Evolutionary conservation across 2,888 invertebrate genomes (phyloP), one percentile per base, ranked within the genome.

Genomic region (Plebejus anna): DNA sequence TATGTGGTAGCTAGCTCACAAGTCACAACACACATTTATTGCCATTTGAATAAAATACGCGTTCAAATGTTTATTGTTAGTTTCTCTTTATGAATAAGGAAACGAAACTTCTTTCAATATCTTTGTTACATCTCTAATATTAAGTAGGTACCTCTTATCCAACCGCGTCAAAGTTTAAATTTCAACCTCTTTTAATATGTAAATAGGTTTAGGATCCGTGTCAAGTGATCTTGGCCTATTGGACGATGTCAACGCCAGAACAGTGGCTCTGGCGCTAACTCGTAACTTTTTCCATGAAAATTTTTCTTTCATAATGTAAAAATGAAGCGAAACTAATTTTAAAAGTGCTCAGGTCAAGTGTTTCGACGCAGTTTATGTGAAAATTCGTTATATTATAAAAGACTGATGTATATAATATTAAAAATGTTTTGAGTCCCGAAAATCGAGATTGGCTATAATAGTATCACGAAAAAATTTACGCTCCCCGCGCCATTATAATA

Each of bases 131-230:
- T 22, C 22, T 32, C 22, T 47, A 42, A 28, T 47, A 28, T 42
- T 22, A 72, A 47, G 47, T 42, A 47, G 28, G 47, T 42, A 47
- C 0, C 11, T 22, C 47, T 66, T 66, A 42, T 9, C 22, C 13
- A 72, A 71, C 71, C n/a, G 13, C 51, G 47, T 32, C 51, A 28
- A 13, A 28, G 73, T 73, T 28, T 11, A 47, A 72, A 73, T 47
- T 47, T 51, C 51, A 73, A 55, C 55, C 73, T 71, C 71, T 76
- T 72, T 76, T 76, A 76, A 57, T 32, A 42, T 71, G 71, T 71
- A 76, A 76, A 72, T 57, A 76, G 55, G 42, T 72, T 73, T 76
- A 76, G 76, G 59, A 76, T 76, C 71, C 71, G 76, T 76, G 76
- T 76, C 76, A 76, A 76, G 76, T 32, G 72, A 72, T 57, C 76